Percentiles rank a stretch among this genome's conserved stretches.
These are phyloP conservation scores for Embidobia sp. DNA, from an alignment of 2,888 invertebrate species.

Conservation along the genomic window DNA sequence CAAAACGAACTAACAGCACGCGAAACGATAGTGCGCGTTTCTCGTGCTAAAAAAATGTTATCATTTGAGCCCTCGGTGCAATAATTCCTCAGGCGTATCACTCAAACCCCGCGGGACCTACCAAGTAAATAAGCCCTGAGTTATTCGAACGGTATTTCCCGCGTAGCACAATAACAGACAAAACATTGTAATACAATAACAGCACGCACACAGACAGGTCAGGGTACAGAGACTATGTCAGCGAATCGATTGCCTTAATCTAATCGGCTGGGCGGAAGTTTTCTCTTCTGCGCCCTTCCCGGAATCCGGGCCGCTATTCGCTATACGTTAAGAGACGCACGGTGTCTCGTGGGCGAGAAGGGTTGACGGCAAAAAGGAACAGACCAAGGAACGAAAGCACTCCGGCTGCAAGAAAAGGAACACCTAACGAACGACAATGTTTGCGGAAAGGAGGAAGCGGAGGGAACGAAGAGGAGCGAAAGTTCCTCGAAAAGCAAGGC, in stretches of 20 bases:
- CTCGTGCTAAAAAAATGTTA: no score
- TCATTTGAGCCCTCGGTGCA: no score
- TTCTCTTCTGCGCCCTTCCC: slow-evolving; percentile 72
- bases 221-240: slow-evolving; percentile 48
- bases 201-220: slow-evolving; percentile 11
- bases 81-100: background rate
- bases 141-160: background rate
- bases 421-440: slow-evolving; percentile 62
- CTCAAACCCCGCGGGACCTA: background rate
- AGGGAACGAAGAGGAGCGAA: slow-evolving; percentile 46
- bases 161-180: slow-evolving; percentile 12
- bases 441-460: slow-evolving; percentile 54
- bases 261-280: slow-evolving; percentile 65
- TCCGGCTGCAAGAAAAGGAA: slow-evolving; percentile 30
- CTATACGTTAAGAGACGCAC: slow-evolving; percentile 59
- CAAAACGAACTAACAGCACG: no score
- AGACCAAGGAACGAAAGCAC: slow-evolving; percentile 36
- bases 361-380: slow-evolving; percentile 62
- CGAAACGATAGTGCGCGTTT: no score
- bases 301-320: slow-evolving; percentile 75
- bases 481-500: slow-evolving; percentile 53
- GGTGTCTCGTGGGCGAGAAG: slow-evolving; percentile 65
- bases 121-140: background rate
- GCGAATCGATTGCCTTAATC: slow-evolving; percentile 66
- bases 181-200: slow-evolving; percentile 39